phyloP scores from a whole-genome alignment of 2,888 invertebrate species.

The Microplitis manilae region DNA sequence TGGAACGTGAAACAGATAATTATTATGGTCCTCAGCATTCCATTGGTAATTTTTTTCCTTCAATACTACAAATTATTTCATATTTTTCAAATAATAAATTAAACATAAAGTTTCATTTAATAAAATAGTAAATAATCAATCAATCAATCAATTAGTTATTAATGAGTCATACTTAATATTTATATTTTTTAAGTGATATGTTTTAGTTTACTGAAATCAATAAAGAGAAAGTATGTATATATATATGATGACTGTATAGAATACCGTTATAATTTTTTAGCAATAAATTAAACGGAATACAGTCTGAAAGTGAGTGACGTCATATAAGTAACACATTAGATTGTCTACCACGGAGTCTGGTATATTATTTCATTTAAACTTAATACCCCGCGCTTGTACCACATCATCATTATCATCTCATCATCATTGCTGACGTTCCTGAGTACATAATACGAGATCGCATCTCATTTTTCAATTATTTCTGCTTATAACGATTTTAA shows the following conservation, averaged over 20 bases:
- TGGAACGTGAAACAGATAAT: slow-evolving; percentile 62
- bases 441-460: background rate
- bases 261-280: background rate
- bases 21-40: slow-evolving; percentile 55
- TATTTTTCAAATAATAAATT: background rate
- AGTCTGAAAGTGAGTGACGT: background rate
- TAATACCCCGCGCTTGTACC: background rate
- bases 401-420: background rate
- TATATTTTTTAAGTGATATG: too few species aligned
- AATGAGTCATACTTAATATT: background rate
- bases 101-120: background rate
- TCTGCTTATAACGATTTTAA: too few species aligned
- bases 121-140: background rate
- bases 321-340: background rate
- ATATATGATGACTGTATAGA: too few species aligned
- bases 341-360: background rate
- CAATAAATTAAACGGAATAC: background rate
- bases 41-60: slow-evolving; percentile 41
- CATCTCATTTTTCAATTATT: slow-evolving; percentile 4
- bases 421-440: background rate
- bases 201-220: too few species aligned
- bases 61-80: background rate
- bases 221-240: too few species aligned
- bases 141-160: background rate
- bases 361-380: background rate